Percentiles rank a stretch among this genome's conserved stretches.
Conservation (phyloP, 1,140 invertebrate genomes). For the Scaptomyza graminum region DNA sequence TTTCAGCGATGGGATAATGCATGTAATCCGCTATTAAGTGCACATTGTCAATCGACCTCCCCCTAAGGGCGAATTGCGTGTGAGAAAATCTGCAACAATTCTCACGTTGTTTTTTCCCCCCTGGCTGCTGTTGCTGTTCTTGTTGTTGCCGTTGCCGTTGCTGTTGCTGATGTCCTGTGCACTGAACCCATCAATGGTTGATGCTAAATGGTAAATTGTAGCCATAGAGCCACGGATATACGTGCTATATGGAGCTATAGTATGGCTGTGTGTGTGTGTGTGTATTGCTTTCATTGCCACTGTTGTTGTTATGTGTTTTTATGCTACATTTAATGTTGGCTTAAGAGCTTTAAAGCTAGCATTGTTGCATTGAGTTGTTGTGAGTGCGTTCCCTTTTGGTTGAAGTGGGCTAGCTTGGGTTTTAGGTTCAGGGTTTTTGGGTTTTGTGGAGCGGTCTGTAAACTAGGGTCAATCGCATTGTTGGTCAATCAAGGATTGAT, state of each 20-base stretch:
- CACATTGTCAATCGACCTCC: constrained; percentile 74
- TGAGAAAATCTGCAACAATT: constrained; percentile 80
- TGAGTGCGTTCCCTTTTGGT: constrained; percentile 8
- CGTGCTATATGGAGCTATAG: constrained; percentile 30
- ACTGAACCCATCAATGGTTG: constrained; percentile 70
- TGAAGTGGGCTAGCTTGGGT: constrained; percentile 12
- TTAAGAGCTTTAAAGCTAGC: constrained; percentile 83
- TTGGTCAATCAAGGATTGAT: constrained; percentile 26
- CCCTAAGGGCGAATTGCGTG: constrained; percentile 58
- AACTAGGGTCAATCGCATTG: constrained; percentile 26
- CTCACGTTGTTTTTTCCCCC: constrained; percentile 67
- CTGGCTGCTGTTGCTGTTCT: constrained; percentile 21
- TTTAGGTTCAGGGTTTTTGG: constrained; percentile 19
- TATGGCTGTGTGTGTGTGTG: constrained; percentile 42
- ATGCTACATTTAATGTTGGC: constrained; percentile 84
- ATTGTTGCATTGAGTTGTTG: constrained; percentile 70
- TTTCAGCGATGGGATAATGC: constrained; percentile 77
- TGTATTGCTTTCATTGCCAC: constrained; percentile 34
- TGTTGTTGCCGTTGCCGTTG: constrained; percentile 19
- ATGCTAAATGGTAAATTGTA: constrained; percentile 56
- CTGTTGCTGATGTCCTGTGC: constrained; percentile 55
- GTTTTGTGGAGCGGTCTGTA: constrained; percentile 21
- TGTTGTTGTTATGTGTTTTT: constrained; percentile 83
- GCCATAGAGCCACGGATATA: constrained; percentile 25
- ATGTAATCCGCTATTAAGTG: constrained; percentile 84